Conservation (phyloP, 53 echinoderm and acorn worm species). For the Actinopyga echinites region DNA sequence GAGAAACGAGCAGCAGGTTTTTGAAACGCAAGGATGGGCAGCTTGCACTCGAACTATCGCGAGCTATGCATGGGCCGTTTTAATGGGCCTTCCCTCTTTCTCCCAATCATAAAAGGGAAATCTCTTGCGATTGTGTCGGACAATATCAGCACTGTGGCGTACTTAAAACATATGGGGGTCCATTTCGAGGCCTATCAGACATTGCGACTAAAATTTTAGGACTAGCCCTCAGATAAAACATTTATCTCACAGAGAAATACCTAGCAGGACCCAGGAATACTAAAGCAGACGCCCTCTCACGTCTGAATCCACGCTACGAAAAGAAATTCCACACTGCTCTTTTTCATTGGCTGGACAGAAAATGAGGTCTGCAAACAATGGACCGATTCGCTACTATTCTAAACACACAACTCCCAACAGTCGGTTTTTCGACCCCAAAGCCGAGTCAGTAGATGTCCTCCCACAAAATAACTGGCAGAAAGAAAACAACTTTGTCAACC, state of each 20-base stretch:
- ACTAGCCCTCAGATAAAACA: constrained; percentile 13
- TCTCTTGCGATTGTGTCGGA: constrained; percentile 48
- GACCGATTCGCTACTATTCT: constrained; percentile 49
- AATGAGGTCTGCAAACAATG: constrained; percentile 56
- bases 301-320: constrained; percentile 41
- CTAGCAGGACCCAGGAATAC: constrained; percentile 32
- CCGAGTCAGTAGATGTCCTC: constrained; percentile 19
- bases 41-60: constrained; percentile 45
- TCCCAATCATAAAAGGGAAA: constrained; percentile 33
- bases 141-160: constrained; percentile 39
- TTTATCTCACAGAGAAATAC: not conserved
- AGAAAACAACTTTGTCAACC: constrained; percentile 49
- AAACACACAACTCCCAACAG: constrained; percentile 52
- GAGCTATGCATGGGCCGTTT: not conserved
- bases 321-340: constrained; percentile 17
- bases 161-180: constrained; percentile 37
- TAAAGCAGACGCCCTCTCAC: constrained; percentile 37
- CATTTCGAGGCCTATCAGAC: not conserved
- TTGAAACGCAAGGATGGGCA: constrained; percentile 20
- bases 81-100: not conserved
- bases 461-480: constrained; percentile 35
- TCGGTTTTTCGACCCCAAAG: constrained; percentile 17
- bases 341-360: constrained; percentile 42
- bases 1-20: constrained; percentile 38
- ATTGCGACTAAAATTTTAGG: constrained; percentile 41